Evolutionary conservation across 2,888 invertebrate species (phyloP).

Genomic region (Cheilosia soror): DNA sequence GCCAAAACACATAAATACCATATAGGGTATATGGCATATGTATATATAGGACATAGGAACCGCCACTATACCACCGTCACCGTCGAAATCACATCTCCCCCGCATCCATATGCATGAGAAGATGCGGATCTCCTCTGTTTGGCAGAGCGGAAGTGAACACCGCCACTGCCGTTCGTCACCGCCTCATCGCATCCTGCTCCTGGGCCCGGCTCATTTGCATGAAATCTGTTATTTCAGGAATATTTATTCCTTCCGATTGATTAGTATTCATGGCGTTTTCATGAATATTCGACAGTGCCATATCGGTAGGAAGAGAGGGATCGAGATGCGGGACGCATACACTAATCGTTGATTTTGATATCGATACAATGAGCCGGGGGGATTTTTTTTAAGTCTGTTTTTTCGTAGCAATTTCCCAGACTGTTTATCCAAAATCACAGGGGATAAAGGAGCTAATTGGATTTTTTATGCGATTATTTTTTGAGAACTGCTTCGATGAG

Average conservation of each 20-base stretch:
- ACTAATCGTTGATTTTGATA: constrained; percentile 52
- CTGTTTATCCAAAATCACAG: constrained; percentile 13
- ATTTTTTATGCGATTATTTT: constrained; percentile 10
- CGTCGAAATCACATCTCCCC: neutral
- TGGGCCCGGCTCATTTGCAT: constrained; percentile 61
- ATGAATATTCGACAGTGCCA: constrained; percentile 62
- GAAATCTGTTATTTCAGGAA: constrained; percentile 69
- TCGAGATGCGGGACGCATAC: neutral
- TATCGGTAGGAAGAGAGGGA: constrained; percentile 17
- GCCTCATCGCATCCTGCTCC: constrained; percentile 18
- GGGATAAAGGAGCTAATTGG: constrained; percentile 53
- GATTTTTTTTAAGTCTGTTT: neutral
- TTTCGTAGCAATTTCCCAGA: neutral
- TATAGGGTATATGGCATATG: neutral
- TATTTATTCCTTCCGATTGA: constrained; percentile 74
- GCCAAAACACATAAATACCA: neutral
- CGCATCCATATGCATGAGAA: constrained; percentile 59
- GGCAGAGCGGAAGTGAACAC: constrained; percentile 36
- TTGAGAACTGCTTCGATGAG: neutral
- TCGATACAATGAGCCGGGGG: constrained; percentile 49
- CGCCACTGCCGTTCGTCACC: constrained; percentile 6
- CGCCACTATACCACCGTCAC: neutral
- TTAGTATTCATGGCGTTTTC: constrained; percentile 71
- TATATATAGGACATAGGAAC: neutral
- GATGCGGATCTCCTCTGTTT: constrained; percentile 23